Base-by-base conservation (phyloP, 2,797 vertebrate species). In the Allochrocebus solatus region DNA sequence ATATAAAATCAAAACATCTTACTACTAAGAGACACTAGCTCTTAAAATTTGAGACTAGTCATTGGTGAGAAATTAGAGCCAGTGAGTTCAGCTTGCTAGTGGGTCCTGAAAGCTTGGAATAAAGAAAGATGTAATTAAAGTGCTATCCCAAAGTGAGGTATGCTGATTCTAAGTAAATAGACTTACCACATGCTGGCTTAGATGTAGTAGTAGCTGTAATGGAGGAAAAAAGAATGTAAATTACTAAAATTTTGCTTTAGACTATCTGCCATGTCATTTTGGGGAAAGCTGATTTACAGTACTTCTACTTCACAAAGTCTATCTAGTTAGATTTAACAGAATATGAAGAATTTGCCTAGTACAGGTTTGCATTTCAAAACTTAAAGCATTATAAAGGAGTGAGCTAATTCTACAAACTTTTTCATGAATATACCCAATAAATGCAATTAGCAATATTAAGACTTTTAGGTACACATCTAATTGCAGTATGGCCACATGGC, bases 121-220 rank as follows among this genome's bases (percentile, higher is more conserved):
- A 1, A 90, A 75, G 72, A 59, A 24, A 28, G 22, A 76, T 53
- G 24, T 22, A 11, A 84, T 39, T 43, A 33, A 67, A 43, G n/a
- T 12, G 10, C 1, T 41, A 3, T 70, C 57, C 8, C 9, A 55
- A 92, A 89, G 39, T 19, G 30, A 72, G 3, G 5, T 4, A 5
- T 0, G 0, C 3, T 33, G 8, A 8, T 41, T n/a, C 70, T 53
- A 26, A 8, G n/a, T 17, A 50, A 30, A 57, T 4, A 61, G 26
- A 97, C 98, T 98, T 93, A 98, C 98, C 96, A 89, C 97, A 98
- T 17, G 89, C 0, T 28, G 0, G 21, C 41, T 1, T 12, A 2
- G 24, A 0, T 30, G 3, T 0, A 22, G 76, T 4, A 7, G 59
- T 0, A 64, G 0, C 96, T 98, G 92, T 33, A 89, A 96, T 0